Evolutionary conservation across 2,888 invertebrate species (phyloP).

Genomic region (Lithosia quadra): DNA sequence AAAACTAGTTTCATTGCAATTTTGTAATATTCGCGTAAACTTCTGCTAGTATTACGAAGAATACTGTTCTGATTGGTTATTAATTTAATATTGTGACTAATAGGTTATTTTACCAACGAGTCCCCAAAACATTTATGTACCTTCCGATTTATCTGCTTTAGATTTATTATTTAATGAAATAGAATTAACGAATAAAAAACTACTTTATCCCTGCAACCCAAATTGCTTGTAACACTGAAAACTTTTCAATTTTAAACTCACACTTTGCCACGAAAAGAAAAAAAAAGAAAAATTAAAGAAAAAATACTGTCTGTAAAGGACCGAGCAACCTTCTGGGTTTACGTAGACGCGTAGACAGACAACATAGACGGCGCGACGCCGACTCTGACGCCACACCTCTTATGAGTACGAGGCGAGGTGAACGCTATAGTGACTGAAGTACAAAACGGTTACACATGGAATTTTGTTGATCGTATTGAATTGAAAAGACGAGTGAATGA

Average conservation of each 20-base stretch:
- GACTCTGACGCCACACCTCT: slow-evolving; percentile 6
- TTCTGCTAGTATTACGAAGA: too few relatives aligned
- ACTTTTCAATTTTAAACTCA: too few relatives aligned
- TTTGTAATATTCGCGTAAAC: too few relatives aligned
- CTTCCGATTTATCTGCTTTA: not conserved
- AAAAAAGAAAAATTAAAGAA: too few relatives aligned
- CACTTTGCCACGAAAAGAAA: too few relatives aligned
- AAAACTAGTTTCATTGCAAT: too few relatives aligned
- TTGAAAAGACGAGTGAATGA: not conserved
- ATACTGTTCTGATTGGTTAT: not conserved
- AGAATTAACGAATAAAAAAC: too few relatives aligned
- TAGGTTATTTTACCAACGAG: not conserved
- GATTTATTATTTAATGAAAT: not conserved
- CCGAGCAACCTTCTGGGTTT: not conserved
- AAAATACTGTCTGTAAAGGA: not conserved
- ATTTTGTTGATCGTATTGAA: not conserved
- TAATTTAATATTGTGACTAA: too few relatives aligned
- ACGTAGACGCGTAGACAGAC: slow-evolving; percentile 15
- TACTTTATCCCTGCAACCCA: not conserved
- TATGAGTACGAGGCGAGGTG: not conserved
- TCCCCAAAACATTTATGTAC: too few relatives aligned
- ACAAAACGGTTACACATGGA: not conserved
- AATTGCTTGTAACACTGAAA: not conserved
- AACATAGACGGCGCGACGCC: slow-evolving; percentile 23
- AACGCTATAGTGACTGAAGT: not conserved